These are phyloP conservation scores for Drosophila hawaiiensis DNA, from an alignment of 2,888 invertebrate genomes.

Conservation along the genomic window DNA sequence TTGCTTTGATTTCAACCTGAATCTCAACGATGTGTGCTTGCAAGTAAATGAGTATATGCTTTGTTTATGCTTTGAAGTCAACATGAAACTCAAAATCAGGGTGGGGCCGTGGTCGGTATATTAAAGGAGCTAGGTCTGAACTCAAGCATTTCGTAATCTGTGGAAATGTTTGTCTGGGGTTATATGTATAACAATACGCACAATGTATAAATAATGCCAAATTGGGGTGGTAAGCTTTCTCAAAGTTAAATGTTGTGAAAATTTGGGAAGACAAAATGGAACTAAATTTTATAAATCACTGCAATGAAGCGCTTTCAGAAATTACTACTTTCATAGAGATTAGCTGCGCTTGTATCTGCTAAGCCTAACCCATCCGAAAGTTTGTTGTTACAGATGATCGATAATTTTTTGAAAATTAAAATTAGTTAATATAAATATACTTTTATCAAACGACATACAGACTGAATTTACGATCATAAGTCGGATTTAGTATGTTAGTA, in stretches of 20 bases:
- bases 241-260: constrained; percentile 53
- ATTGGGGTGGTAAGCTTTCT: constrained; percentile 48
- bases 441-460: neutral
- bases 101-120: neutral
- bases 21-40: constrained; percentile 70
- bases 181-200: constrained; percentile 11
- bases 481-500: neutral
- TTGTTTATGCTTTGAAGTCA: constrained; percentile 61
- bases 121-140: constrained; percentile 31
- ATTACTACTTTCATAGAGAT: neutral
- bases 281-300: neutral
- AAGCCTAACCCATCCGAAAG: neutral
- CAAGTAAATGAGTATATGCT: constrained; percentile 74
- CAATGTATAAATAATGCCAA: constrained; percentile 49
- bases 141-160: constrained; percentile 33
- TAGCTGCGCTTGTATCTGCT: neutral
- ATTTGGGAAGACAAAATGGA: neutral
- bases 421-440: neutral
- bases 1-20: constrained; percentile 43
- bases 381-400: neutral
- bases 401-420: neutral
- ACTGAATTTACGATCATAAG: neutral
- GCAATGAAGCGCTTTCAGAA: neutral
- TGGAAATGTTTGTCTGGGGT: constrained; percentile 31
- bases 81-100: constrained; percentile 59